phyloP scores from a whole-genome alignment of 2,888 invertebrate genomes.

The Drosophila gaucha region DNA sequence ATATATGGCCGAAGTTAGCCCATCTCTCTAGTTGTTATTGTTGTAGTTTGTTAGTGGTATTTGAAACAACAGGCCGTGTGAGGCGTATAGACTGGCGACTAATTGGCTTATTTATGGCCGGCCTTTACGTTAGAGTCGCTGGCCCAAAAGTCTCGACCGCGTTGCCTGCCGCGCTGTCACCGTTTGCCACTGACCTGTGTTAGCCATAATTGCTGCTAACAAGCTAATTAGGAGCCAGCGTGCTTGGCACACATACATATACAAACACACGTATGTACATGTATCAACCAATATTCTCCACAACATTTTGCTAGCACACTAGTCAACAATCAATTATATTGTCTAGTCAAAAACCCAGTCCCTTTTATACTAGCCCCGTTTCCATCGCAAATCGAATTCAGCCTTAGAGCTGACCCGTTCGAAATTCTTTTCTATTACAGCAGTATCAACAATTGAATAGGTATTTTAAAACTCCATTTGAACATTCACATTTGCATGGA shows the following conservation, averaged over 20 bases:
- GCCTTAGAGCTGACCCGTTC: constrained; percentile 1
- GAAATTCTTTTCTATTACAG: constrained; percentile 24
- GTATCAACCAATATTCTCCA: constrained; percentile 22
- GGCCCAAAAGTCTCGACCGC: constrained; percentile 14
- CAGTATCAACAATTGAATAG: constrained; percentile 55
- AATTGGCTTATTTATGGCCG: constrained; percentile 66
- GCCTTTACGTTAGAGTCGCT: constrained; percentile 28
- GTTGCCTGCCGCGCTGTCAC: constrained; percentile 2
- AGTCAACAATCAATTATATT: constrained; percentile 57
- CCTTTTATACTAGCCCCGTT: background rate
- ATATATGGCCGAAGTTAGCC: no score
- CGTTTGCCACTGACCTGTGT: constrained; percentile 26
- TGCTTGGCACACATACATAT: constrained; percentile 6
- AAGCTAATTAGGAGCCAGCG: constrained; percentile 25
- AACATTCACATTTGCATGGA: constrained; percentile 45
- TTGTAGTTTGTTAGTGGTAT: constrained; percentile 1
- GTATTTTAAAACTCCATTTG: constrained; percentile 74
- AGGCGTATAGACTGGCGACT: constrained; percentile 43
- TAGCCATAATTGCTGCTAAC: constrained; percentile 45
- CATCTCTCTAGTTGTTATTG: no score
- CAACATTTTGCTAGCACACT: constrained; percentile 25
- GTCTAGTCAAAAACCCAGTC: constrained; percentile 11
- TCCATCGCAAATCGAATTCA: background rate
- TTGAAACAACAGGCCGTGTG: background rate
- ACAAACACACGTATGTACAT: background rate